Evolutionary conservation across 2,888 invertebrate species (phyloP).

Genomic region (Crematogaster levior): DNA sequence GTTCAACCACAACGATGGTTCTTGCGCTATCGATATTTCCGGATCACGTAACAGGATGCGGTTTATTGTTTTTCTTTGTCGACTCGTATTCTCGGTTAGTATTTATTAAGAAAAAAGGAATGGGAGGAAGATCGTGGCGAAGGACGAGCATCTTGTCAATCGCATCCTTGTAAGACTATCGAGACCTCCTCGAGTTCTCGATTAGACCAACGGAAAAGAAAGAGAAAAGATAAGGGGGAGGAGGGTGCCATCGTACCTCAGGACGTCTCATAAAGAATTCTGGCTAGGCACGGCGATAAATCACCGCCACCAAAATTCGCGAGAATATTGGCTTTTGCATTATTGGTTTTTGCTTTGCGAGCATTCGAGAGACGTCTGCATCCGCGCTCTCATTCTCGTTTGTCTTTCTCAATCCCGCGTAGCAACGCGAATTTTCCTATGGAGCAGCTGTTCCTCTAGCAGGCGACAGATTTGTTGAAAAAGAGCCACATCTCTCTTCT

Average conservation of each 20-base stretch:
- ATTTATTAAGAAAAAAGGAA: neutral
- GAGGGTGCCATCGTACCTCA: neutral
- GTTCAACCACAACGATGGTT: conserved; percentile 4
- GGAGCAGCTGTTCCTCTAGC: conserved; percentile 43
- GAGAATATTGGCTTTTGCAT: conserved; percentile 73
- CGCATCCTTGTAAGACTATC: conserved; percentile 8
- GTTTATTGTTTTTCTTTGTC: conserved; percentile 19
- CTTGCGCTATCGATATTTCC: conserved; percentile 10
- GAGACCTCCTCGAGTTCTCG: neutral
- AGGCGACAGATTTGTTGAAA: conserved; percentile 19
- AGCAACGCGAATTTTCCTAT: conserved; percentile 38
- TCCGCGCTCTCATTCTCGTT: conserved; percentile 50
- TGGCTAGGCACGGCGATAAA: conserved; percentile 59
- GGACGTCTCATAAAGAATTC: conserved; percentile 59
- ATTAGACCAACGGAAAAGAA: neutral
- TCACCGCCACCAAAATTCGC: conserved; percentile 66
- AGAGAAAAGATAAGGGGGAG: neutral
- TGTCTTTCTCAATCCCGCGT: conserved; percentile 24
- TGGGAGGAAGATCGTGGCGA: neutral
- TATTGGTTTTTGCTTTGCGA: conserved; percentile 70
- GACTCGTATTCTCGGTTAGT: conserved; percentile 19
- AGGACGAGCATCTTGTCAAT: conserved; percentile 10
- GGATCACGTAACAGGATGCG: neutral
- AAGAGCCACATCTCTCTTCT: neutral
- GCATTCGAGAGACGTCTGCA: conserved; percentile 62